These are phyloP conservation scores for Peromyscus attwateri DNA, from an alignment of 2,797 vertebrate genomes.

Conservation along the genomic window DNA sequence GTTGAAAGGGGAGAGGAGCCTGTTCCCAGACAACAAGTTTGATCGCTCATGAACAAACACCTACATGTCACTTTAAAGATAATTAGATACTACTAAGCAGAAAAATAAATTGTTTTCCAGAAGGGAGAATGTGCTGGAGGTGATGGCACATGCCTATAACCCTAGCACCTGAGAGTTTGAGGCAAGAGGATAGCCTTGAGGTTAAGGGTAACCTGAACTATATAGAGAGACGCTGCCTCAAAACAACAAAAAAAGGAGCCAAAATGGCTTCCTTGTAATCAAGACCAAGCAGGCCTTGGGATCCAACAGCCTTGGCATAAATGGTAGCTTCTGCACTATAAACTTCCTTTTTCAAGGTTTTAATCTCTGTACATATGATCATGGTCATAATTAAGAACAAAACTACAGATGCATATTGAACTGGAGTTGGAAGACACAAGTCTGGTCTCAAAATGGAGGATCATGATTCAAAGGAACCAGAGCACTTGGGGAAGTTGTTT, in stretches of 20 bases:
- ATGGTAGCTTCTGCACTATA: not conserved
- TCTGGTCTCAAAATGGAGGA: not conserved
- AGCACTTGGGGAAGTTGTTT: not conserved
- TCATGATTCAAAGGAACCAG: not conserved
- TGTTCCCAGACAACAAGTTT: not conserved
- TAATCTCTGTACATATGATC: not conserved
- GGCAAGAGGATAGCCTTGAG: not conserved
- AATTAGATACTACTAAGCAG: not conserved
- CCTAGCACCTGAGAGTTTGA: not conserved
- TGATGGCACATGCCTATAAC: not conserved
- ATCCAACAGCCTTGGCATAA: not conserved
- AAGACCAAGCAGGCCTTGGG: not conserved
- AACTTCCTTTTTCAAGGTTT: not conserved
- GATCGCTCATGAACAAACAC: accelerated
- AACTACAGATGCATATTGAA: not conserved
- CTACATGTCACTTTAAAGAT: constrained; percentile 29
- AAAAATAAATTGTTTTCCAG: not conserved
- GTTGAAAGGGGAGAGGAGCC: constrained; percentile 54
- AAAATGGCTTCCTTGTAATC: not conserved
- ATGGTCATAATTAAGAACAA: not conserved
- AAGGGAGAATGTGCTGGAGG: not conserved
- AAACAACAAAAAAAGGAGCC: not conserved
- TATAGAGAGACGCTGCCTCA: not conserved
- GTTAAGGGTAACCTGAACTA: not conserved
- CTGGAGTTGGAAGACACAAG: not conserved